Percentiles rank a stretch among this genome's conserved stretches.
Conservation (phyloP, 2,797 vertebrate genomes). For the Bothrops alternatus region DNA sequence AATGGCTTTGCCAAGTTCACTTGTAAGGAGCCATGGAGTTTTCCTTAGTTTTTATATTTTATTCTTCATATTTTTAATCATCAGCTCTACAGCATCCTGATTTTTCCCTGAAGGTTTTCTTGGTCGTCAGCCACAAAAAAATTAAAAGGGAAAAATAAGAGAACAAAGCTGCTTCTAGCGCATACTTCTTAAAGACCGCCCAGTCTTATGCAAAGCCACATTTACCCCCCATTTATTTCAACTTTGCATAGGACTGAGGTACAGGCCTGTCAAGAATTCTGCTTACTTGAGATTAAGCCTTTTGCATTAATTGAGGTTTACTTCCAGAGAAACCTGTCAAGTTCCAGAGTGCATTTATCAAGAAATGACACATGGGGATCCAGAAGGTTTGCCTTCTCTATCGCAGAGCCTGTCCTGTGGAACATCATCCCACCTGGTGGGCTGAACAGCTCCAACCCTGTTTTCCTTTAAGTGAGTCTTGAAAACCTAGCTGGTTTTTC, state of each 20-base stretch:
- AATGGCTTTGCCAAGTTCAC: neutral
- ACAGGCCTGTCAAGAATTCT: neutral
- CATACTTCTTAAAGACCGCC: neutral
- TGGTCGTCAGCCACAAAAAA: neutral
- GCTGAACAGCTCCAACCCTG: neutral
- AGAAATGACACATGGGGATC: neutral
- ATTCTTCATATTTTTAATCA: slow-evolving; percentile 5
- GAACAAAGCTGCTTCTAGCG: neutral
- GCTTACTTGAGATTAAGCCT: neutral
- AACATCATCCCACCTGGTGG: neutral
- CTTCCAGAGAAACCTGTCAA: neutral
- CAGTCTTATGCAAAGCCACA: neutral
- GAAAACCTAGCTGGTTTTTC: neutral
- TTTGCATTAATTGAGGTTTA: neutral
- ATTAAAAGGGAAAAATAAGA: neutral
- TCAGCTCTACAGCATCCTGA: neutral
- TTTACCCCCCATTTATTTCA: neutral
- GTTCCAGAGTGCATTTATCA: neutral
- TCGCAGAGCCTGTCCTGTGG: neutral
- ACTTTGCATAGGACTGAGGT: neutral
- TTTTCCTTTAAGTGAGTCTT: neutral
- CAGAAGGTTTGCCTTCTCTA: neutral
- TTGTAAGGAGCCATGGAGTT: neutral
- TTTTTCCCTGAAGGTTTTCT: slow-evolving; percentile 2
- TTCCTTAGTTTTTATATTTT: neutral